These are phyloP conservation scores for Tethya wilhelma DNA, from an alignment of 37 sponge, comb jelly and placozoan species.

Conservation along the genomic window DNA sequence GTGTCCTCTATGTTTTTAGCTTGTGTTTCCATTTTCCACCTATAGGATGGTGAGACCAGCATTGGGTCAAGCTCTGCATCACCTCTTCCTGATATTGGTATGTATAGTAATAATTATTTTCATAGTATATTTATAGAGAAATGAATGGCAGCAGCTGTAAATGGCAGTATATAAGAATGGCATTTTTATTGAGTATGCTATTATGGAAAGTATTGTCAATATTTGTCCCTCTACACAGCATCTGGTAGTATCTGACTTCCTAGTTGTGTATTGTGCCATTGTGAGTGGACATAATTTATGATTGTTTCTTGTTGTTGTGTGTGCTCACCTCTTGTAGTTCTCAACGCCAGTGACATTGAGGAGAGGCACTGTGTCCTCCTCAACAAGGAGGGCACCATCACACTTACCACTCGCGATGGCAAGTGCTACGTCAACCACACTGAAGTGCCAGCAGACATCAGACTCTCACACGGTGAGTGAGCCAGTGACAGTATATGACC, in stretches of 20 bases:
- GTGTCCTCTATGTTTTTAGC: too few species aligned
- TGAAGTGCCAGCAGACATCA: not conserved
- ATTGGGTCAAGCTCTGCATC: constrained; percentile 12
- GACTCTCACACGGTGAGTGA: constrained; percentile 47
- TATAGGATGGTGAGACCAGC: constrained; percentile 27
- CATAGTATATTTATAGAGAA: not conserved
- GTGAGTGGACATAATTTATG: not conserved
- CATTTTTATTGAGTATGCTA: too few species aligned
- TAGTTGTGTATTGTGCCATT: not conserved
- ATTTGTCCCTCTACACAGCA: too few species aligned
- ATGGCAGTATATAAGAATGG: too few species aligned
- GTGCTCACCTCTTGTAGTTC: constrained; percentile 23
- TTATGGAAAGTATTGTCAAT: too few species aligned
- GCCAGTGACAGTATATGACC: too few species aligned
- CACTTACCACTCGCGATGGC: constrained; percentile 31
- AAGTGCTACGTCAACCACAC: constrained; percentile 48
- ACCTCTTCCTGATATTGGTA: constrained; percentile 34
- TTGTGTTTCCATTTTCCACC: not conserved
- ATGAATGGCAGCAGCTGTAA: not conserved
- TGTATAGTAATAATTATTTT: not conserved
- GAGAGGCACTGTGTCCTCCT: constrained; percentile 42
- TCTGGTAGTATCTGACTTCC: too few species aligned
- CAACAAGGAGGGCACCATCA: constrained; percentile 16
- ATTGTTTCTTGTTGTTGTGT: not conserved
- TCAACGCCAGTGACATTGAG: constrained; percentile 32